A percentile compares a stretch with the other conserved stretches of the same genome.
Evolutionary conservation across 2,113 vertebrate genomes (phyloP).

Genomic region (Pao palembangensis): DNA sequence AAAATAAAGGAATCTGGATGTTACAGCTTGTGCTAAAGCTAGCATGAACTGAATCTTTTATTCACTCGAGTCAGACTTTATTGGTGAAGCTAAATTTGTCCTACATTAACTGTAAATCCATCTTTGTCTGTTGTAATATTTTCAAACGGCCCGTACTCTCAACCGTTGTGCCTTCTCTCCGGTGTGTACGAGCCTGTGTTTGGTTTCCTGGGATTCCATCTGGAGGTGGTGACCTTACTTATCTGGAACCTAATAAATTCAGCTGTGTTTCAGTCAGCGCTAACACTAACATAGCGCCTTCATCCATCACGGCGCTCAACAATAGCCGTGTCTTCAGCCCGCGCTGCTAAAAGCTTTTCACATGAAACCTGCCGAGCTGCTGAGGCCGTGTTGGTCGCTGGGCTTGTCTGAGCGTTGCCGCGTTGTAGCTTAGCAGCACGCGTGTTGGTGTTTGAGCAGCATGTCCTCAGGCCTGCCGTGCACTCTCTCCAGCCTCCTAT

Average conservation of each 20-base stretch:
- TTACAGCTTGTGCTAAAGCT: too few species aligned
- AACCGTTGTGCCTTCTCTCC: constrained; percentile 71
- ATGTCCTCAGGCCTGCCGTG: constrained; percentile 15
- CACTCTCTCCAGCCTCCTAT: constrained; percentile 61
- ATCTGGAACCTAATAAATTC: constrained; percentile 84
- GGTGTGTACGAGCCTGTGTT: constrained; percentile 83
- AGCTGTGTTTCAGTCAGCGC: constrained; percentile 78
- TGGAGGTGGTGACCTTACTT: constrained; percentile 83
- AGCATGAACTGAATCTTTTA: too few species aligned
- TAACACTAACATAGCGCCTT: constrained; percentile 86
- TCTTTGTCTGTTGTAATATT: neutral
- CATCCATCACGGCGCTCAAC: constrained; percentile 82
- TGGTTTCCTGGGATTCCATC: constrained; percentile 86
- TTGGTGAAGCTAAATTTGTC: neutral
- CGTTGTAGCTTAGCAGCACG: constrained; percentile 1
- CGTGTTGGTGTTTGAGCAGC: constrained; percentile 7
- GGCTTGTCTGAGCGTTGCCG: constrained; percentile 9
- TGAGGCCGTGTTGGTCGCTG: constrained; percentile 10
- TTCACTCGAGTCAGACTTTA: too few species aligned
- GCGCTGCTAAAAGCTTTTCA: constrained; percentile 80
- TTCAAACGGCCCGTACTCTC: constrained; percentile 54
- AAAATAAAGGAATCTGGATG: too few species aligned
- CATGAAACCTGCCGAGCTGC: constrained; percentile 71
- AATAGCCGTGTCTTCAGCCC: constrained; percentile 75
- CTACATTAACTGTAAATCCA: neutral